phyloP scores from a whole-genome alignment of 2,113 vertebrate genomes.

The Pao palembangensis region DNA sequence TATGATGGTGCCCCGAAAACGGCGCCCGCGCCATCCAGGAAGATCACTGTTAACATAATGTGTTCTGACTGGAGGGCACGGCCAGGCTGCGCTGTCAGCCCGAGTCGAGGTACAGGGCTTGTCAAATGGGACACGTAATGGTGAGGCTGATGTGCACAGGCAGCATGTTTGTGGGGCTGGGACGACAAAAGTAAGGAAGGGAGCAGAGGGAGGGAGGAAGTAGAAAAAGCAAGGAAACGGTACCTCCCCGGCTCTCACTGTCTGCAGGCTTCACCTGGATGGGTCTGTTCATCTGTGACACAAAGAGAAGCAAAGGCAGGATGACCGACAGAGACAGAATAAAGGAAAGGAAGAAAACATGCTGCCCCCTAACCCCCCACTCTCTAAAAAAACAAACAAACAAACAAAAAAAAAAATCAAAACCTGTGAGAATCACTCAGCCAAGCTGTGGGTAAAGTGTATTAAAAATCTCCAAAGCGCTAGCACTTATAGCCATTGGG shows the following conservation, averaged over 20 bases:
- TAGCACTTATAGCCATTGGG: constrained; percentile 59
- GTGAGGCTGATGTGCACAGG: constrained; percentile 62
- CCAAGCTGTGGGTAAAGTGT: constrained; percentile 59
- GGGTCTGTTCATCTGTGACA: constrained; percentile 93
- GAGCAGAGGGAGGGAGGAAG: constrained; percentile 1
- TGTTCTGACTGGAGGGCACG: constrained; percentile 50
- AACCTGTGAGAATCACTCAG: constrained; percentile 53
- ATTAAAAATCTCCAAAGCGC: constrained; percentile 66
- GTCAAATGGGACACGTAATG: constrained; percentile 64
- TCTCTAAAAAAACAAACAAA: neutral
- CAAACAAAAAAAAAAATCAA: constrained; percentile 6
- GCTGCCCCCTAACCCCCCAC: neutral
- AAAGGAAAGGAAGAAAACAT: constrained; percentile 31
- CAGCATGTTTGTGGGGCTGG: constrained; percentile 47
- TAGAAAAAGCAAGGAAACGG: constrained; percentile 32
- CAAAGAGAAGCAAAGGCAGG: constrained; percentile 19
- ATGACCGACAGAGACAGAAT: constrained; percentile 1
- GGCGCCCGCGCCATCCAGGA: constrained; percentile 24
- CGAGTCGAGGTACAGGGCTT: constrained; percentile 36
- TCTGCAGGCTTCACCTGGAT: constrained; percentile 99
- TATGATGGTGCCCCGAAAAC: constrained; percentile 41
- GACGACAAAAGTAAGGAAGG: constrained; percentile 28
- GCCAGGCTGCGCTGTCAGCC: constrained; percentile 55
- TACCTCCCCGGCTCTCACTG: constrained; percentile 98
- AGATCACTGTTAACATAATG: constrained; percentile 58